Conservation (phyloP, 2,888 invertebrate genomes). For the Heteropelma amictum region DNA sequence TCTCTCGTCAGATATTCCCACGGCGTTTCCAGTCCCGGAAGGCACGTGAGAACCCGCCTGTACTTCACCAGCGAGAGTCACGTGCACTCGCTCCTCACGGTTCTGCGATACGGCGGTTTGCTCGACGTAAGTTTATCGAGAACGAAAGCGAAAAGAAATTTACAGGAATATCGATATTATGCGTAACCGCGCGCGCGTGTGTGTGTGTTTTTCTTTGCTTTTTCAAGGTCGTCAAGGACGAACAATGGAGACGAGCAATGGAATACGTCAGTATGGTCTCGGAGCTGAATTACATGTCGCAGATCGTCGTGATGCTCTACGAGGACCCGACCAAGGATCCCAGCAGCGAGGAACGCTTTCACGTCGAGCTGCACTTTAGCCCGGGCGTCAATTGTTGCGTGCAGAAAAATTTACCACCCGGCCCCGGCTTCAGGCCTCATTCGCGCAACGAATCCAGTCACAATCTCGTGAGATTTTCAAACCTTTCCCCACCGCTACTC, state of each 20-base stretch:
- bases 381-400: conserved; percentile 98
- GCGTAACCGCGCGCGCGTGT: too few species aligned
- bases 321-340: conserved; percentile 99
- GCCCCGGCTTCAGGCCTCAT: conserved; percentile 95
- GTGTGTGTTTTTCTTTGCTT: too few species aligned
- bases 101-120: conserved; percentile 94
- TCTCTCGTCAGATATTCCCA: conserved; percentile 88
- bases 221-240: conserved; percentile 91
- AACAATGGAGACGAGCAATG: conserved; percentile 99
- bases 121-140: conserved; percentile 83
- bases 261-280: conserved; percentile 98
- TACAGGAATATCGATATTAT: too few species aligned
- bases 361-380: conserved; percentile 99
- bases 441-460: conserved; percentile 87
- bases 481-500: not conserved
- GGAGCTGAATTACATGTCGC: conserved; percentile 99
- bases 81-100: conserved; percentile 97
- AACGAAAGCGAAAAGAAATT: not conserved
- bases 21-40: conserved; percentile 97
- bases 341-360: conserved; percentile 94
- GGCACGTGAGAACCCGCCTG: conserved; percentile 98
- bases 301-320: conserved; percentile 98
- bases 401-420: conserved; percentile 94
- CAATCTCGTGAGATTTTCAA: conserved; percentile 80
- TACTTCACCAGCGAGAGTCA: conserved; percentile 99